A percentile compares a stretch with the other conserved stretches of the same genome.
Evolutionary conservation across 1,140 invertebrate genomes (phyloP).

Genomic region (Aradophagus sp.): DNA sequence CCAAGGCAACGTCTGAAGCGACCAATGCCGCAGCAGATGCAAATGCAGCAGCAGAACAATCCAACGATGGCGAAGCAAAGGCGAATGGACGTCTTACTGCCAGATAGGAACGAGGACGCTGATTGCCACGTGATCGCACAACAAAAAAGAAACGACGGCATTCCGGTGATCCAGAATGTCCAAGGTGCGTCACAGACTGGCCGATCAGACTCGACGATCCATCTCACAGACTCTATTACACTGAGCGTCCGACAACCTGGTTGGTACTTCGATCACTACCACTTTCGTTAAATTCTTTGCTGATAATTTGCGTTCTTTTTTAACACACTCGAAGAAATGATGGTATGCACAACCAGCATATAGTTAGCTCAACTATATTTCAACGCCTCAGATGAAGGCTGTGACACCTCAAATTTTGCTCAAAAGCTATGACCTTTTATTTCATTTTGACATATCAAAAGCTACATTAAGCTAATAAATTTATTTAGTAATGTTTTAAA

Average conservation of each 20-base stretch:
- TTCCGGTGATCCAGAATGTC: slow-evolving; percentile 83
- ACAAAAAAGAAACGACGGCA: slow-evolving; percentile 82
- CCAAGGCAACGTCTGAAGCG: slow-evolving; percentile 67
- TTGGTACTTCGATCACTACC: slow-evolving; percentile 44
- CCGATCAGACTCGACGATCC: slow-evolving; percentile 77
- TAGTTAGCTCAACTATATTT: too few species aligned
- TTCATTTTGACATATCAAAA: too few species aligned
- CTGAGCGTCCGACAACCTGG: slow-evolving; percentile 78
- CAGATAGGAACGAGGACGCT: slow-evolving; percentile 78
- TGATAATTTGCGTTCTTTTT: too few species aligned
- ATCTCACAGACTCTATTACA: slow-evolving; percentile 79
- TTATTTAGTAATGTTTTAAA: too few species aligned
- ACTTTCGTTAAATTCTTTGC: slow-evolving; percentile 8
- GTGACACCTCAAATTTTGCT: too few species aligned
- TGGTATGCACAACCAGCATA: too few species aligned
- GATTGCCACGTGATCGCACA: slow-evolving; percentile 81
- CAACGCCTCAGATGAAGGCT: too few species aligned
- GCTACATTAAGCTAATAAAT: too few species aligned
- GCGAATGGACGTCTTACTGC: slow-evolving; percentile 75
- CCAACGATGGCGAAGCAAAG: slow-evolving; percentile 67
- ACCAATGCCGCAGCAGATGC: slow-evolving; percentile 60
- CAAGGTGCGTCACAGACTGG: slow-evolving; percentile 75
- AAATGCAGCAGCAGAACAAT: slow-evolving; percentile 58
- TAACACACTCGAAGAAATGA: too few species aligned
- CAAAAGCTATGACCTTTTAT: too few species aligned